Conservation (phyloP, 2,888 invertebrate species). For the Altica lythri region DNA sequence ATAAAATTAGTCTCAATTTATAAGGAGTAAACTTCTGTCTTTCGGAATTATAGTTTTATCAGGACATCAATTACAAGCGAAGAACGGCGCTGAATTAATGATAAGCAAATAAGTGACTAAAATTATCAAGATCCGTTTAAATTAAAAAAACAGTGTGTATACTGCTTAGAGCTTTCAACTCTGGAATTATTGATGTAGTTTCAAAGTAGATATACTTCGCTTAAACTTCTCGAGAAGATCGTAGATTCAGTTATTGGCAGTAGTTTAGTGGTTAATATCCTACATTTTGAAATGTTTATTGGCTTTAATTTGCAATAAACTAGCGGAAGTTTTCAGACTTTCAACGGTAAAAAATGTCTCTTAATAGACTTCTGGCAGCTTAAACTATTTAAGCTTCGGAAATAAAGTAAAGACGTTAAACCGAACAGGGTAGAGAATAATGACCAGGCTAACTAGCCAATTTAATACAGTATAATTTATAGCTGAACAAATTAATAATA, state of each 20-base stretch:
- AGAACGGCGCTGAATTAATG: constrained; percentile 21
- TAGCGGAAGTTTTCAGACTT: constrained; percentile 7
- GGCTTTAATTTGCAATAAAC: constrained; percentile 15
- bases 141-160: constrained; percentile 33
- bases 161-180: constrained; percentile 44
- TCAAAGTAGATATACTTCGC: constrained; percentile 39
- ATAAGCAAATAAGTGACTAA: constrained; percentile 25
- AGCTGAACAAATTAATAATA: too few relatives aligned
- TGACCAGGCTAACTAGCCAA: neutral
- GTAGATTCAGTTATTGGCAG: constrained; percentile 33
- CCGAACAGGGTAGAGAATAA: neutral
- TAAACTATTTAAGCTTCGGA: neutral
- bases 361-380: neutral
- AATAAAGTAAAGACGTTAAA: neutral
- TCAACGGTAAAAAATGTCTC: neutral
- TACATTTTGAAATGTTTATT: constrained; percentile 16
- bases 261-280: constrained; percentile 19
- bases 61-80: constrained; percentile 8
- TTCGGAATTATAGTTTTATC: constrained; percentile 14
- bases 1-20: neutral
- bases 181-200: constrained; percentile 45
- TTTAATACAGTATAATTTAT: too few relatives aligned
- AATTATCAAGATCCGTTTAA: constrained; percentile 20
- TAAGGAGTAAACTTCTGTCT: neutral
- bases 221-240: constrained; percentile 39